Conservation (phyloP, 2,888 invertebrate species). For the Acronicta aceris region DNA sequence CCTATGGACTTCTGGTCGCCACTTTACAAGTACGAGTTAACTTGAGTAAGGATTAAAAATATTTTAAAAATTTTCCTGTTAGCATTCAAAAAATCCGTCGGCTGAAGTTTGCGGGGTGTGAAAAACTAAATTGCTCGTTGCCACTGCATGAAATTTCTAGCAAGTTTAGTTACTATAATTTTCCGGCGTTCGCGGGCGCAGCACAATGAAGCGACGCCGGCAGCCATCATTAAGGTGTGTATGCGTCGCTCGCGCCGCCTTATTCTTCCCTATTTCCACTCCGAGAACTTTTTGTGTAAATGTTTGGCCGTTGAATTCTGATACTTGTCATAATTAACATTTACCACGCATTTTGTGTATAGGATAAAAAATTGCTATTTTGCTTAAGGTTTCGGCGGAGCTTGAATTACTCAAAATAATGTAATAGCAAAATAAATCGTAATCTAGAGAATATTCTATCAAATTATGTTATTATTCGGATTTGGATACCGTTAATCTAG, state of each 20-base stretch:
- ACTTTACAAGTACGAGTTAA: too few relatives aligned
- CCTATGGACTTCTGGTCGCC: too few relatives aligned
- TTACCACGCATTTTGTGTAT: conserved; percentile 17
- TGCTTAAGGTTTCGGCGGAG: background rate
- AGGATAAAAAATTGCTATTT: background rate
- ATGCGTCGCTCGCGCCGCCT: conserved; percentile 56
- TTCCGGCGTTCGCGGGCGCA: conserved; percentile 75
- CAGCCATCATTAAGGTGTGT: conserved; percentile 79
- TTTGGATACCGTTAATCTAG: too few relatives aligned
- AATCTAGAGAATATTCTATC: too few relatives aligned
- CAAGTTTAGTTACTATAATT: conserved; percentile 80
- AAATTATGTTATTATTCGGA: too few relatives aligned
- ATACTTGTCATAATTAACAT: conserved; percentile 24
- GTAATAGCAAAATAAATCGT: too few relatives aligned
- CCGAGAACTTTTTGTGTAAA: conserved; percentile 57
- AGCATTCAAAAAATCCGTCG: conserved; percentile 28
- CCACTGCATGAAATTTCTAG: conserved; percentile 60
- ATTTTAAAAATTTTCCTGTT: conserved; percentile 38
- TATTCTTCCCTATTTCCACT: conserved; percentile 65
- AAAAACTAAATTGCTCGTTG: conserved; percentile 60
- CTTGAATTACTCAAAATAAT: too few relatives aligned
- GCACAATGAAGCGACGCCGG: conserved; percentile 76
- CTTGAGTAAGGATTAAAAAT: conserved; percentile 41
- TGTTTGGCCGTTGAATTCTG: conserved; percentile 53
- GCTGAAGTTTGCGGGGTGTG: conserved; percentile 49